Evolutionary conservation across 1,140 invertebrate genomes (phyloP).

Genomic region (Drosophila pandora): DNA sequence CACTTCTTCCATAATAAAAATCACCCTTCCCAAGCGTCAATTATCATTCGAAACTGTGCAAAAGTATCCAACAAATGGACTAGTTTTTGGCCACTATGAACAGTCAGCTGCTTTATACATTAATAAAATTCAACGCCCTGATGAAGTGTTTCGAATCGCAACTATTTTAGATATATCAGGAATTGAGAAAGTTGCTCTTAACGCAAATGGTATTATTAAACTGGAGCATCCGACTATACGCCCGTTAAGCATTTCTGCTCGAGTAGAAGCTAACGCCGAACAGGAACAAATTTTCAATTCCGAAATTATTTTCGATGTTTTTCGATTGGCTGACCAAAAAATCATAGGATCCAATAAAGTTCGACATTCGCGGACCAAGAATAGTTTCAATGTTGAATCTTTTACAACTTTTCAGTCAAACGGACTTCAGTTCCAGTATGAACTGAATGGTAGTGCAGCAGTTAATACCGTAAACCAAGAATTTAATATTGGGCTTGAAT

Average conservation of each 20-base stretch:
- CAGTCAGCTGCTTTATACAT: slow-evolving; percentile 86
- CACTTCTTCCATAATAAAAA: slow-evolving; percentile 85
- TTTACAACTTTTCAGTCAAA: slow-evolving; percentile 50
- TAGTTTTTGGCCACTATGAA: slow-evolving; percentile 78
- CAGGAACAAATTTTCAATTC: slow-evolving; percentile 79
- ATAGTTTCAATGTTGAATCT: slow-evolving; percentile 63
- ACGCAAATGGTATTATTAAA: slow-evolving; percentile 85
- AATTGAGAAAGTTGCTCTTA: slow-evolving; percentile 84
- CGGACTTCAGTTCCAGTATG: slow-evolving; percentile 68
- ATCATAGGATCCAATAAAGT: slow-evolving; percentile 82
- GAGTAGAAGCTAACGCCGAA: slow-evolving; percentile 83
- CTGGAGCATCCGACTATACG: slow-evolving; percentile 88
- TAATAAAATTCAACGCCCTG: slow-evolving; percentile 88
- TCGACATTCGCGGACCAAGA: slow-evolving; percentile 31
- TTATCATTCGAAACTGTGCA: slow-evolving; percentile 86
- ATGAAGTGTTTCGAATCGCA: slow-evolving; percentile 84
- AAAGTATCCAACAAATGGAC: slow-evolving; percentile 80
- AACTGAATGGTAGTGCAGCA: slow-evolving; percentile 43
- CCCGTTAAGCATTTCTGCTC: slow-evolving; percentile 85
- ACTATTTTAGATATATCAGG: slow-evolving; percentile 55
- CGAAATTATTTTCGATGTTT: slow-evolving; percentile 86
- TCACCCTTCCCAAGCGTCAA: slow-evolving; percentile 88
- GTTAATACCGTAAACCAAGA: slow-evolving; percentile 44
- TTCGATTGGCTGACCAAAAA: slow-evolving; percentile 87
- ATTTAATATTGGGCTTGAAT: slow-evolving; percentile 39